Evolutionary conservation across 2,888 invertebrate genomes (phyloP).

Genomic region (Apamea anceps): DNA sequence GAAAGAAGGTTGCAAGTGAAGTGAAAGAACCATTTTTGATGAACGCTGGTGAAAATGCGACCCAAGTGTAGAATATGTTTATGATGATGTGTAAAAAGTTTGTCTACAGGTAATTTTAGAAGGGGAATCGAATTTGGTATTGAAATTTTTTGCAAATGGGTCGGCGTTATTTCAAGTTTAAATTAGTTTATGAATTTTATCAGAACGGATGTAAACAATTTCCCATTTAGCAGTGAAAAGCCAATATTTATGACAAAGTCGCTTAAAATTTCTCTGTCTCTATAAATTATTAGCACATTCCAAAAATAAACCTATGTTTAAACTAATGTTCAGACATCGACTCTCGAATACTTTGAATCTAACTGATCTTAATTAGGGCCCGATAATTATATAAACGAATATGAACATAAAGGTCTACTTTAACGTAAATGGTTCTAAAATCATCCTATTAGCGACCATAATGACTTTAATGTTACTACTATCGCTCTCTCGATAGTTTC

Average conservation of each 20-base stretch:
- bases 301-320: not conserved
- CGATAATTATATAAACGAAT: slow-evolving; percentile 16
- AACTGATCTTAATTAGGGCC: not conserved
- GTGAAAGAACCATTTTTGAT: slow-evolving; percentile 94
- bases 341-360: not conserved
- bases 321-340: not conserved
- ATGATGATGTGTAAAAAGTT: slow-evolving; percentile 22
- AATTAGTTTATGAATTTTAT: slow-evolving; percentile 28
- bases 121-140: slow-evolving; percentile 45
- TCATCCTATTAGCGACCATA: slow-evolving; percentile 26
- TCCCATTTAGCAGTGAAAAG: slow-evolving; percentile 1
- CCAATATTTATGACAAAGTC: not conserved
- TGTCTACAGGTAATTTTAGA: slow-evolving; percentile 37
- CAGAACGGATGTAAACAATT: slow-evolving; percentile 15
- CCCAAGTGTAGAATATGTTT: slow-evolving; percentile 92
- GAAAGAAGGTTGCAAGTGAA: slow-evolving; percentile 92
- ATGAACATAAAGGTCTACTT: slow-evolving; percentile 12
- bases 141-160: slow-evolving; percentile 4
- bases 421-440: slow-evolving; percentile 26
- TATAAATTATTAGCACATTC: not conserved
- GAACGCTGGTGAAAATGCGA: slow-evolving; percentile 96
- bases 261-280: not conserved
- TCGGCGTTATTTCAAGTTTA: slow-evolving; percentile 28
- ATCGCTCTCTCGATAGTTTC: slow-evolving; percentile 56
- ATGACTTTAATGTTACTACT: slow-evolving; percentile 40